Evolutionary conservation across 2,113 vertebrate genomes (phyloP).

Genomic region (Electrona antarctica): DNA sequence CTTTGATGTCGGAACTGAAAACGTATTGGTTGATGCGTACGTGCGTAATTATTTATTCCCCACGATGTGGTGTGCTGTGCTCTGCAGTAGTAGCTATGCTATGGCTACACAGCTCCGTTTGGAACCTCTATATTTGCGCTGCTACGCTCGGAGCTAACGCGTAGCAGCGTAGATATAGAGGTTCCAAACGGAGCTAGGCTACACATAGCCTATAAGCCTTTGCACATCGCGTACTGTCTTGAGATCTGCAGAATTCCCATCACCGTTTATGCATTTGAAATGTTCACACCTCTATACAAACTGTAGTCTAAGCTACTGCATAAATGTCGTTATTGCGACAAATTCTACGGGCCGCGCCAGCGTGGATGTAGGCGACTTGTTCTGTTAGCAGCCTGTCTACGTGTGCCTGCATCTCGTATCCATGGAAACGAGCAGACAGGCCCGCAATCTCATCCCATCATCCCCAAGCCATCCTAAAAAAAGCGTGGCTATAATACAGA

Average conservation of each 20-base stretch:
- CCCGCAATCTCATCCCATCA: conserved; percentile 6
- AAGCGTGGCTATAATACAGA: conserved; percentile 23
- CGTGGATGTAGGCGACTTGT: background rate
- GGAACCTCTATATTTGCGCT: no score
- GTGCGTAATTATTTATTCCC: no score
- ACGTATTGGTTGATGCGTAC: no score
- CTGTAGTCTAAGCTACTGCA: background rate
- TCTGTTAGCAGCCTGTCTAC: background rate
- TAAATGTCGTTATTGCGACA: background rate
- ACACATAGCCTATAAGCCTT: no score
- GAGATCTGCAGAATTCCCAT: background rate
- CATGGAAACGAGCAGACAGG: conserved; percentile 70
- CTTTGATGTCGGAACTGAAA: background rate
- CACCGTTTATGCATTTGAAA: no score
- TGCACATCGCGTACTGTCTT: no score
- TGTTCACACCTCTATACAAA: conserved; percentile 14
- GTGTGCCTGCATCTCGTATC: conserved; percentile 72
- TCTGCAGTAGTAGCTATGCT: no score
- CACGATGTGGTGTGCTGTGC: no score
- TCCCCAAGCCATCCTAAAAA: conserved; percentile 29
- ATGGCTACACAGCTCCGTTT: no score
- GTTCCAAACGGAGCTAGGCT: no score
- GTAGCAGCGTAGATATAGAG: no score
- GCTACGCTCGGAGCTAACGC: no score
- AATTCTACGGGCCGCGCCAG: background rate